These are phyloP conservation scores for Coenonympha glycerion DNA, from an alignment of 2,888 invertebrate species.

Conservation along the genomic window DNA sequence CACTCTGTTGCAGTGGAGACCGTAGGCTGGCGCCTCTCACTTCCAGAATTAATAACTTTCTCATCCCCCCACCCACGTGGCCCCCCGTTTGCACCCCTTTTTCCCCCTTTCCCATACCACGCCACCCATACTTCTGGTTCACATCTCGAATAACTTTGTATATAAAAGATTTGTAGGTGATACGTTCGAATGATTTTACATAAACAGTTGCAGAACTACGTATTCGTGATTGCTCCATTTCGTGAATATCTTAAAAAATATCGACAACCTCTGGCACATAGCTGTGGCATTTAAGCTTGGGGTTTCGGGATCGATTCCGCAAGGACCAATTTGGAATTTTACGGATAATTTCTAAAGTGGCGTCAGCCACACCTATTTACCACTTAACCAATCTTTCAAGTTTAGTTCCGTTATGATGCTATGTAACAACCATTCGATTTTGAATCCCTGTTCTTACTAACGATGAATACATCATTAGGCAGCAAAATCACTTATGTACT, in stretches of 20 bases:
- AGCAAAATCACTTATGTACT: no score
- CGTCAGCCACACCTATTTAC: no score
- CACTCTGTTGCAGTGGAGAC: slow-evolving; percentile 64
- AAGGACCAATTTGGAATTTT: no score
- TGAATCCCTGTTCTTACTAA: no score
- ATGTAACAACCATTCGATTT: no score
- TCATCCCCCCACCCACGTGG: slow-evolving; percentile 47
- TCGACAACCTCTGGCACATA: no score
- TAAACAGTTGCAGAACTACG: background rate
- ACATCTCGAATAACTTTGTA: slow-evolving; percentile 35
- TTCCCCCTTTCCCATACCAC: slow-evolving; percentile 38
- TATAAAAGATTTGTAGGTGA: slow-evolving; percentile 15
- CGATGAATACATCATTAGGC: no score
- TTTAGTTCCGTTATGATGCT: no score
- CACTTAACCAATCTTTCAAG: no score
- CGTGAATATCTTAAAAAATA: background rate
- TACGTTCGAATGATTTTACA: background rate
- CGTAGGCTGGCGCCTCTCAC: slow-evolving; percentile 72
- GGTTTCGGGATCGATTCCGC: no score
- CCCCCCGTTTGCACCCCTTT: slow-evolving; percentile 38
- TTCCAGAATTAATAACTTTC: slow-evolving; percentile 75
- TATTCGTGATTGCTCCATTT: background rate
- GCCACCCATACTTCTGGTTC: slow-evolving; percentile 37
- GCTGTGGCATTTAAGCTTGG: no score
- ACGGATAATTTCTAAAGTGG: no score